A percentile compares a stretch with the other conserved stretches of the same genome.
Conservation (phyloP, 2,888 invertebrate species). For the Podabrus alpinus region DNA sequence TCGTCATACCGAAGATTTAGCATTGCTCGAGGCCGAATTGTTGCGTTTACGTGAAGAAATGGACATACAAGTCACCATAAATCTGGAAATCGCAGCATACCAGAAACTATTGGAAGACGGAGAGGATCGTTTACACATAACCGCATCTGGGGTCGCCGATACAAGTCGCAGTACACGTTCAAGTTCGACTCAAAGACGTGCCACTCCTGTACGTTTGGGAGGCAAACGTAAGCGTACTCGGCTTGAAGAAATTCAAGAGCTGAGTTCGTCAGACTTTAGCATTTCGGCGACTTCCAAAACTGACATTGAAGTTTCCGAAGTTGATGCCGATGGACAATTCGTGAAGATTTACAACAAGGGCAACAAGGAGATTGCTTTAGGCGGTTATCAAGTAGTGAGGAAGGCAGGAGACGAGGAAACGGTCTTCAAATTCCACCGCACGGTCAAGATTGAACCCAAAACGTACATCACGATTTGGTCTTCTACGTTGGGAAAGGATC, state of each 20-base stretch:
- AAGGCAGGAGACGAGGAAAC: conserved; percentile 81
- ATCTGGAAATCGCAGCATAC: conserved; percentile 63
- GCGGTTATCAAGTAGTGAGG: conserved; percentile 85
- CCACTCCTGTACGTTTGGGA: conserved; percentile 49
- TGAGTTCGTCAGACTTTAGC: conserved; percentile 71
- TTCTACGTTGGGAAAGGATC: conserved; percentile 77
- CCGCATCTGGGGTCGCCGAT: conserved; percentile 53
- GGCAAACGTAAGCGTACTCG: conserved; percentile 65
- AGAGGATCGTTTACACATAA: conserved; percentile 72
- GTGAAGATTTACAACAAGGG: conserved; percentile 89
- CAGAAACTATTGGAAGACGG: conserved; percentile 85
- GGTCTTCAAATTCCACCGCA: conserved; percentile 90
- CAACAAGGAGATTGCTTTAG: conserved; percentile 70
- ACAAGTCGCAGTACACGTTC: conserved; percentile 34
- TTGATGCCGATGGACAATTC: conserved; percentile 84
- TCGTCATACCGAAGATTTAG: conserved; percentile 75
- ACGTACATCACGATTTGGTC: conserved; percentile 87
- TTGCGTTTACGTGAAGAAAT: conserved; percentile 81
- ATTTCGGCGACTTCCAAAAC: conserved; percentile 74
- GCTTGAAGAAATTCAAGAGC: conserved; percentile 70
- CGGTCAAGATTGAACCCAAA: conserved; percentile 79
- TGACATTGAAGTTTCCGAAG: conserved; percentile 83
- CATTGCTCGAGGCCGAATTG: conserved; percentile 77
- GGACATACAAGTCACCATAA: conserved; percentile 81
- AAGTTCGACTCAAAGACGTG: conserved; percentile 54